These are phyloP conservation scores for Sarcophaga rosellei DNA, from an alignment of 2,888 invertebrate genomes.

Conservation along the genomic window DNA sequence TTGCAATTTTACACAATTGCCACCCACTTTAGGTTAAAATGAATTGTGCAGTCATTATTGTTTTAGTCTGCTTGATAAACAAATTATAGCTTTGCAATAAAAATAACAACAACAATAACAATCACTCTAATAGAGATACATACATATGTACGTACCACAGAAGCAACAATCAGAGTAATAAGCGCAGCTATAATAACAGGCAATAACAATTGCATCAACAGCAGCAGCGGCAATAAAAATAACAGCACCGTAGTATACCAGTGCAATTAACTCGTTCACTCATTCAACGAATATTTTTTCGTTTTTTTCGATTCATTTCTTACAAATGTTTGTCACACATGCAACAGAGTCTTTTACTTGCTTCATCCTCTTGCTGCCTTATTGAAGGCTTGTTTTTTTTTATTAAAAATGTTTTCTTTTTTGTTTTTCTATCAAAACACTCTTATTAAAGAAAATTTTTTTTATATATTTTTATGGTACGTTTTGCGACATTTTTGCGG, in stretches of 20 bases:
- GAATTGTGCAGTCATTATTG: conserved; percentile 49
- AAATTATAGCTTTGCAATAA: conserved; percentile 54
- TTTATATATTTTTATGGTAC: too few species aligned
- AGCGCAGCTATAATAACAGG: conserved; percentile 1
- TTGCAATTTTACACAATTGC: conserved; percentile 59
- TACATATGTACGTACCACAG: conserved; percentile 21
- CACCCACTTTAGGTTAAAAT: conserved; percentile 64
- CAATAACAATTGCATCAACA: background rate
- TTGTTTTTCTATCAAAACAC: background rate
- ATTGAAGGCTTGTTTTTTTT: background rate
- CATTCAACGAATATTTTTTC: conserved; percentile 31
- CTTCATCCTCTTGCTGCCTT: too few species aligned
- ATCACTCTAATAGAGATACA: conserved; percentile 36
- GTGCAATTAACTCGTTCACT: conserved; percentile 54
- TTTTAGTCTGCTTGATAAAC: conserved; percentile 51
- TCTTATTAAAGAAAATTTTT: too few species aligned
- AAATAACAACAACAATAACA: conserved; percentile 21
- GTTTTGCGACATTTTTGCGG: too few species aligned
- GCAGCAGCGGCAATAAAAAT: background rate
- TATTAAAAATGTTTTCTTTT: background rate
- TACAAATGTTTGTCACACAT: conserved; percentile 68
- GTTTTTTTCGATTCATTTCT: conserved; percentile 54
- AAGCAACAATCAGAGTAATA: background rate
- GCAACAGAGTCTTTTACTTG: conserved; percentile 16
- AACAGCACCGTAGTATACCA: background rate